Base-by-base conservation (phyloP, 1,140 invertebrate genomes). In the Nephila pilipes region DNA sequence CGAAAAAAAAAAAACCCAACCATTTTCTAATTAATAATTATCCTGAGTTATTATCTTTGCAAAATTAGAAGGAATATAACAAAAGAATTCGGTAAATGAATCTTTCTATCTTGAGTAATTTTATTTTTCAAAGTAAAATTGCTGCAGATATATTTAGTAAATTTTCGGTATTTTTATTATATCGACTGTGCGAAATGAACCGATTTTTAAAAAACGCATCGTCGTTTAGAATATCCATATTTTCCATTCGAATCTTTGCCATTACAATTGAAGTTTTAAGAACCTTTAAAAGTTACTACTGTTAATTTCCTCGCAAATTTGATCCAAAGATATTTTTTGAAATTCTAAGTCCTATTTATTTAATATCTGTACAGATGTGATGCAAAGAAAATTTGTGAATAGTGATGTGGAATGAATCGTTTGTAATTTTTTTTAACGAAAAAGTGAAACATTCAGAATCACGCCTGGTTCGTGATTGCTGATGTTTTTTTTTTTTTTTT, bases 331-430 rank as follows among this genome's bases (percentile, higher is more conserved):
- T 93, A 55, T 92, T 83, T n/a, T 85, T 87, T 25, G 10, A 79
- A 79, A 57, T 79, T 12, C 81, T 80, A 93, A 93, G 91, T 93
- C 91, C 91, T 93, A 93, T 93, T 93, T 93, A 93, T 93, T 93
- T 79, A 79, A 36, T 60, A 29, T 92, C 46, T 93, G 65, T 93
- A 91, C 80, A 91, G 88, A 58, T 22, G 20, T 18, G 4, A 58
- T 87, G 81, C 81, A 83, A 83, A 83, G 81, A 83, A 83, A 83
- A 83, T 83, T n/a, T 25, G 81, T 83, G 81, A 83, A 55, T 25
- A 55, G n/a, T 18, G 4, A 57, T 55, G 81, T 54, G 10, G 25
- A 22, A 83, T 55, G 2, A 22, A 22, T 55, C 22, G 32, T 55
- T 83, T 83, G 25, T 57, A 81, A 38, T 22, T 38, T 20, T 54